Evolutionary conservation across 2,797 vertebrate genomes (phyloP), one percentile per base, ranked within the genome.

Genomic region (Acrossocheilus fasciatus): DNA sequence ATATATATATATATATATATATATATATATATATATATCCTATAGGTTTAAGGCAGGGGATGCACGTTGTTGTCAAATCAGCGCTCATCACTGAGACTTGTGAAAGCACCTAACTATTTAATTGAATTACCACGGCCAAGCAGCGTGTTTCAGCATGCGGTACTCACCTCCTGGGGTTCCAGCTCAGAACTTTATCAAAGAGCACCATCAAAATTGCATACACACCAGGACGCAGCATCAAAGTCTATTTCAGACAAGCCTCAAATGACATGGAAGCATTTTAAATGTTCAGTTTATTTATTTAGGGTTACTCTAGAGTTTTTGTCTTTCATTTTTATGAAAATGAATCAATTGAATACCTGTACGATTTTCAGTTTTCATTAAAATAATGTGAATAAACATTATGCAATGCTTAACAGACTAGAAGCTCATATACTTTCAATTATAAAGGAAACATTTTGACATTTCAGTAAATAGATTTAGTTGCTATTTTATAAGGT

Each of bases 181-280:
- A 66, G 57, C 41, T 66, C 73, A 83, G 70, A 83, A 83, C 70
- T 52, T n/a, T 69, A 52, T 84, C 64, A 72, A 72, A 79, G 74
- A 84, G 17, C 45, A 57, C 34, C 62, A 68, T 68, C 43, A 78
- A 68, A 78, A 77, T 23, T 59, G 47, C 73, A 78, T 34, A 59
- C 59, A 68, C 74, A 77, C 74, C 47, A 78, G 47, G 74, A 85
- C 3, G 8, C 50, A 34, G 83, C 64, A 70, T 85, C 50, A 70
- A 79, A 79, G 75, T 85, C 73, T 75, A 34, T 68, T 52, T 45
- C 30, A 30, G 17, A 17, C 9, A 43, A 39, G 39, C 36, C 50
- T 85, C 75, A 57, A 45, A 85, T 70, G 26, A 85, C 50, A 83
- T 50, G 26, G 70, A 64, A 50, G 12, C 81, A 83, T 72, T 41